Base-by-base conservation (phyloP, 2,113 vertebrate species). In the Bufo gargarizans region DNA sequence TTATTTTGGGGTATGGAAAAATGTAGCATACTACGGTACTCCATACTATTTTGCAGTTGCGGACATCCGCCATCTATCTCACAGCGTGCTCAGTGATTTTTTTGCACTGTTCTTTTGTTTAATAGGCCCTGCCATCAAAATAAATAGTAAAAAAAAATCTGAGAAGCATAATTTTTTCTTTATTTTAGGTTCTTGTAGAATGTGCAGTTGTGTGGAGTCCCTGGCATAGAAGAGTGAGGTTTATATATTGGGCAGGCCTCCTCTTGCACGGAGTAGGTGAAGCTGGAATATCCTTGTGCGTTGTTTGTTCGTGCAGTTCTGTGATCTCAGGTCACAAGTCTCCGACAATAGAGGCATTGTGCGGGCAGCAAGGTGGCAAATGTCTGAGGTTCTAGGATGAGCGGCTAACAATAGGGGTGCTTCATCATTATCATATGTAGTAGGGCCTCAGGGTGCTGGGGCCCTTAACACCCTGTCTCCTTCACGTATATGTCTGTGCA, bases 291-390 rank as follows among this genome's bases (percentile, higher is more conserved):
- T 56, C 47, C 12, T 45, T 17, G 16, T 16, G 56, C 45, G 9
- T 76, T 45, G 49, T 82, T 47, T 77, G 76, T 81, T 58, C 55
- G 49, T 50, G 16, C 4, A 49, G 47, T 50, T 47, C 13, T 55
- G 9, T 19, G 76, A 78, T 77, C 47, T 53, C 76, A 20, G 19
- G 45, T 10, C 12, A 9, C 10, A 49, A 19, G 4, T 79, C 12
- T 45, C 45, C 33, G 17, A 82, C 82, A 84, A 84, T 47, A 8
- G 65, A 13, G 19, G 50, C 65, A 84, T 84, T 84, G 65, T 84
- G 17, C 65, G 9, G 3, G 45, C 47, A 19, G 49, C 17, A 65
- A 6, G 19, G 47, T 53, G 63, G 82, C n/a, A 33, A 33, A 20
- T 22, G 63, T 47, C 82, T 84, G 65, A 69, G 82, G 59, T 67